Evolutionary conservation across 2,888 invertebrate genomes (phyloP).

Genomic region (Bugula neritina): DNA sequence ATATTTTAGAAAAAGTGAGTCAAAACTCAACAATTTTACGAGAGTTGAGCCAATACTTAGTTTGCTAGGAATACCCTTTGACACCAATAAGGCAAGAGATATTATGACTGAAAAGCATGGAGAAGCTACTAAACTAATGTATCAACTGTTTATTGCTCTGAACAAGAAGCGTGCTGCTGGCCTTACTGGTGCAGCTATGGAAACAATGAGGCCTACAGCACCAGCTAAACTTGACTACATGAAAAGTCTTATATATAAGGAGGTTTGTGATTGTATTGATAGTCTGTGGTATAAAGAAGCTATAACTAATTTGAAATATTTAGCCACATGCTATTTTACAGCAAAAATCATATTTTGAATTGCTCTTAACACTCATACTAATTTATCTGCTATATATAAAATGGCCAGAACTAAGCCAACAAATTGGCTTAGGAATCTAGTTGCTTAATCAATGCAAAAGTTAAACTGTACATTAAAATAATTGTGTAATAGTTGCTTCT

Average conservation of each 20-base stretch:
- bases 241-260: conserved; percentile 49
- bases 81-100: conserved; percentile 51
- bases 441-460: too few species aligned
- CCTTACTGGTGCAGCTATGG: conserved; percentile 52
- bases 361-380: too few species aligned
- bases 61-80: conserved; percentile 51
- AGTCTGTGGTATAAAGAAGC: neutral
- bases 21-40: conserved; percentile 53
- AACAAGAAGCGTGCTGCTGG: conserved; percentile 51
- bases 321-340: too few species aligned
- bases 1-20: conserved; percentile 47
- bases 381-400: too few species aligned
- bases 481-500: too few species aligned
- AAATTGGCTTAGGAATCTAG: too few species aligned
- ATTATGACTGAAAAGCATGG: conserved; percentile 53
- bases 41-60: conserved; percentile 50
- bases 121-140: conserved; percentile 49
- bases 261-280: conserved; percentile 36
- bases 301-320: too few species aligned
- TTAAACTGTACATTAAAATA: too few species aligned
- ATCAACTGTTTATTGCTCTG: conserved; percentile 51
- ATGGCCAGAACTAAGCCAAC: too few species aligned
- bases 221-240: conserved; percentile 49
- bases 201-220: conserved; percentile 52
- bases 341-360: too few species aligned